Base-by-base conservation (phyloP, 2,797 vertebrate species). In the Clarias fuscus region DNA sequence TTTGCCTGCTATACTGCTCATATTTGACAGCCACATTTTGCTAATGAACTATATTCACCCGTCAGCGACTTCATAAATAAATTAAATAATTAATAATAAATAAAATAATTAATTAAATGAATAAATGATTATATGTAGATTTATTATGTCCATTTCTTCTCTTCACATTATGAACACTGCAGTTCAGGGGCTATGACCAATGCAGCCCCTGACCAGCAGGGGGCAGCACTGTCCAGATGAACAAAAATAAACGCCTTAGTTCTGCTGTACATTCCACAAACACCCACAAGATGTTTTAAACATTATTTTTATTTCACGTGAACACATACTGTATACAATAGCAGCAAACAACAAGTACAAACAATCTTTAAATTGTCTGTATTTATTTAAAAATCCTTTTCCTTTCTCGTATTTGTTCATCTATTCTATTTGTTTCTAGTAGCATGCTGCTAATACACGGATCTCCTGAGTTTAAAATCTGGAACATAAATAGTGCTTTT, bases 241-340 rank as follows among this genome's bases (percentile, higher is more conserved):
- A 64, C 62, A 73, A 43, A 11, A 10, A 18, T 13, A 0, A 89
- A 94, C 91, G 85, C 84, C 80, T 24, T 90, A 18, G 4, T 30
- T 30, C 3, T 58, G 1, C 22, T 14, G 90, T 86, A 88, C 86
- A 27, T 90, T 94, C 58, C 13, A 3, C 13, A 15, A n/a, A 53
- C 22, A n/a, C 10, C 11, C 14, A 22, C 8, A 5, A 2, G 33
- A 33, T 37, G 13, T 71, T 37, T 18, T 37, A 20, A 43, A 48
- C 40, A n/a, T 33, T 33, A 20, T 20, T 37, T 37, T 71, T 18
- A 72, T 72, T 13, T 73, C 2, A 1, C n/a, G 22, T n/a, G 13
- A 73, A 48, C 22, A 72, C 71, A 24, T 48, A 48, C 10, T 48
- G 48, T 30, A 58, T 58, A 56, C 73, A 56, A 58, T 7, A 27